Evolutionary conservation across 1,140 invertebrate species (phyloP).

Genomic region (Zeugodacus cucurbitae): DNA sequence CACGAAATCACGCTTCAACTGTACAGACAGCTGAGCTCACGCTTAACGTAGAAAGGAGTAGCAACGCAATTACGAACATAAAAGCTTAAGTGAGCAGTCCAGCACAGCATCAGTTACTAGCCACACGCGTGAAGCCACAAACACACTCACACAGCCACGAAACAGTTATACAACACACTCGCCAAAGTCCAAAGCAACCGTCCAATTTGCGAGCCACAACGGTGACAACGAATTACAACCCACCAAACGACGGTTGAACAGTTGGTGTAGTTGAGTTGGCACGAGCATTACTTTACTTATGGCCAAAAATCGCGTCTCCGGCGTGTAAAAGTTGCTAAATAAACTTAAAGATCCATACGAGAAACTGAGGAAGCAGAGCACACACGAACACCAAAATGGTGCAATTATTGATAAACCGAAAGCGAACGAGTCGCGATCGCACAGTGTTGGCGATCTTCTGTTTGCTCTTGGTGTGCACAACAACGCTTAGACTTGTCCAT

Average conservation of each 20-base stretch:
- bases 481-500: conserved; percentile 51
- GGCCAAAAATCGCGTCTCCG: neutral
- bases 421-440: neutral
- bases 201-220: conserved; percentile 18
- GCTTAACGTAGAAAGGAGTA: neutral
- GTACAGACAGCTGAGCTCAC: neutral
- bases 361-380: neutral
- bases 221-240: neutral
- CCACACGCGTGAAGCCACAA: neutral
- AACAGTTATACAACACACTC: neutral
- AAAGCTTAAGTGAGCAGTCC: neutral
- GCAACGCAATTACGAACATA: neutral
- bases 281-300: neutral
- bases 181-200: neutral
- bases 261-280: neutral
- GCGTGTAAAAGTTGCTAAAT: too few species aligned
- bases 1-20: neutral
- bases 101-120: neutral
- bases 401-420: neutral
- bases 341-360: neutral
- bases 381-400: neutral
- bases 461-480: conserved; percentile 50
- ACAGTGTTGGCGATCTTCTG: neutral
- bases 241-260: neutral
- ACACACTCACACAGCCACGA: neutral